A percentile compares a stretch with the other conserved stretches of the same genome.
Evolutionary conservation across 2,113 vertebrate species (phyloP).

Genomic region (Toxostoma redivivum): DNA sequence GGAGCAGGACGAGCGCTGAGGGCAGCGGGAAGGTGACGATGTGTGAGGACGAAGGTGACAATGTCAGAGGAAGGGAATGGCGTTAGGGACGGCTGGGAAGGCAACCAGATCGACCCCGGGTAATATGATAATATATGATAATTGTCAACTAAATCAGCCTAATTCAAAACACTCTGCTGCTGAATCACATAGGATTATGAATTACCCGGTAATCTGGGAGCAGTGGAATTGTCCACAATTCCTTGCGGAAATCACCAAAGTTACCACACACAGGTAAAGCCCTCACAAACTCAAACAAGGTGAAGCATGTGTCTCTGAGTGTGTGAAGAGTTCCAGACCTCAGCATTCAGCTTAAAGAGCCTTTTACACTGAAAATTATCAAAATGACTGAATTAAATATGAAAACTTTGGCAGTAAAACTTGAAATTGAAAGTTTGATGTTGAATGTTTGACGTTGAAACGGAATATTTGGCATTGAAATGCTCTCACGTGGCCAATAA

Average conservation of each 20-base stretch:
- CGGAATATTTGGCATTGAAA: background rate
- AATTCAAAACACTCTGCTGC: background rate
- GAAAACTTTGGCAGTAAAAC: background rate
- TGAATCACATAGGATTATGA: background rate
- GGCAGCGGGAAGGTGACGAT: background rate
- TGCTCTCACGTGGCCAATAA: rapidly evolving
- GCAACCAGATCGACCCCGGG: background rate
- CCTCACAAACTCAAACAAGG: background rate
- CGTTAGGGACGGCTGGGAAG: background rate
- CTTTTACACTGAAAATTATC: background rate
- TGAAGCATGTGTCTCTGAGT: background rate
- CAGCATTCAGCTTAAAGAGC: background rate
- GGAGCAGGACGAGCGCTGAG: background rate
- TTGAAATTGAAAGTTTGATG: background rate
- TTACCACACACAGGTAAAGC: background rate
- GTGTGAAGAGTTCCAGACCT: background rate
- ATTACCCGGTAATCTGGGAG: background rate
- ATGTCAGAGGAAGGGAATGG: background rate
- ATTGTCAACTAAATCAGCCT: background rate
- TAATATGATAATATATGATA: background rate
- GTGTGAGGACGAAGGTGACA: background rate
- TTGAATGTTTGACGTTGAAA: background rate
- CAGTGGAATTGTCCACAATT: background rate
- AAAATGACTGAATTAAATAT: background rate
- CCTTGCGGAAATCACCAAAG: background rate